These are phyloP conservation scores for Chironomus riparius DNA, from an alignment of 2,888 invertebrate species.

Conservation along the genomic window DNA sequence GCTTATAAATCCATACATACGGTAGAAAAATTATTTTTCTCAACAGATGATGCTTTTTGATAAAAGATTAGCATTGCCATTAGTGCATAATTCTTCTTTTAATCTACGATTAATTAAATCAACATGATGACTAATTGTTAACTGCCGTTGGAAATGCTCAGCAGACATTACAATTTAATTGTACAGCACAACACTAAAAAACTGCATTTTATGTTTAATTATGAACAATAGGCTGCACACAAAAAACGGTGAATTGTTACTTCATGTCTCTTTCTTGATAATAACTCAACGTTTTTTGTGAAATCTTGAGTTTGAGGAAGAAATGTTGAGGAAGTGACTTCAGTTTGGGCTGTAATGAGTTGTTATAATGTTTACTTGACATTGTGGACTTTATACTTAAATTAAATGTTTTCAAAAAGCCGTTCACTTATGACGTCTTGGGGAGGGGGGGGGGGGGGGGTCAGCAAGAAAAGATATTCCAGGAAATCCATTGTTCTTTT, in stretches of 20 bases:
- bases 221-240: not conserved
- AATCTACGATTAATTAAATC: not conserved
- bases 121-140: not conserved
- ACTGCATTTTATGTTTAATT: not conserved
- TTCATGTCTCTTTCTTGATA: not conserved
- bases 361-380: too few relatives aligned
- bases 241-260: not conserved
- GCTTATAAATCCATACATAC: not conserved
- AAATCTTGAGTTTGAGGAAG: too few relatives aligned
- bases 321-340: too few relatives aligned
- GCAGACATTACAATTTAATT: not conserved
- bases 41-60: not conserved
- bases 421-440: too few relatives aligned
- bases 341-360: too few relatives aligned
- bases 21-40: not conserved
- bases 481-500: too few relatives aligned
- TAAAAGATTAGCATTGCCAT: not conserved
- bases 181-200: not conserved
- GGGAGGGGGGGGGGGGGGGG: too few relatives aligned
- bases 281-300: not conserved
- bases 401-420: too few relatives aligned
- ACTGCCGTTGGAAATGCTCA: not conserved
- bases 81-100: not conserved
- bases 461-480: too few relatives aligned
- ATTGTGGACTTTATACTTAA: too few relatives aligned